phyloP scores from a whole-genome alignment of 2,113 vertebrate species.

The Zapornia atra region DNA sequence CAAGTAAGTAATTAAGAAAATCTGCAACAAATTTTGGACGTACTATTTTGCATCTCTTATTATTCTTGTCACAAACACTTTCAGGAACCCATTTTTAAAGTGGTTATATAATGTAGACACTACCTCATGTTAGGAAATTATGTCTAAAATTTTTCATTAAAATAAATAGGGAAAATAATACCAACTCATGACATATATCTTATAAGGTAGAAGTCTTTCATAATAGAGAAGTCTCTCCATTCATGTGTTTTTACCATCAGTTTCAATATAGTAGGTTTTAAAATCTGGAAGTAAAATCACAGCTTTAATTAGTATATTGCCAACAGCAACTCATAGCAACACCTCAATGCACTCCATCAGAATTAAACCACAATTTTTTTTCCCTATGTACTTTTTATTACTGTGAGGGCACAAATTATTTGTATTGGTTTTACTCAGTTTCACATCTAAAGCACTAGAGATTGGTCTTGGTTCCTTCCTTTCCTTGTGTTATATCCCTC shows the following conservation, averaged over 20 bases:
- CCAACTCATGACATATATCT: too few relatives aligned
- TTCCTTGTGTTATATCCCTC: neutral
- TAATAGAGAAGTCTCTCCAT: neutral
- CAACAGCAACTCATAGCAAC: neutral
- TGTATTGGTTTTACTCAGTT: neutral
- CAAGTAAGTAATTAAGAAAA: constrained; percentile 64
- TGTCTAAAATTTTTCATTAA: neutral
- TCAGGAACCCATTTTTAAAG: neutral
- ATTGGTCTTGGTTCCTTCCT: neutral
- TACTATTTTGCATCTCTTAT: constrained; percentile 58
- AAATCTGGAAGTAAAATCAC: neutral
- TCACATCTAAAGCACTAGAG: neutral
- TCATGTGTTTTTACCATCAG: neutral
- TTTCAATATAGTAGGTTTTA: neutral
- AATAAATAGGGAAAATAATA: neutral
- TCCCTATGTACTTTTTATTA: neutral
- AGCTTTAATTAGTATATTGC: neutral
- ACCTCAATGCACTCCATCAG: neutral
- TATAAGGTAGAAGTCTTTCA: neutral
- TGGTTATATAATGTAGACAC: neutral
- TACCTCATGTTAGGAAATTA: constrained; percentile 8
- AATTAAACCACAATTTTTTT: neutral
- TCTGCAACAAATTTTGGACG: constrained; percentile 47
- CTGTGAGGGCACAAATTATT: neutral
- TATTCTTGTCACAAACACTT: constrained; percentile 45